These are phyloP conservation scores for Mylabris sibirica DNA, from an alignment of 2,888 invertebrate genomes.

Conservation along the genomic window DNA sequence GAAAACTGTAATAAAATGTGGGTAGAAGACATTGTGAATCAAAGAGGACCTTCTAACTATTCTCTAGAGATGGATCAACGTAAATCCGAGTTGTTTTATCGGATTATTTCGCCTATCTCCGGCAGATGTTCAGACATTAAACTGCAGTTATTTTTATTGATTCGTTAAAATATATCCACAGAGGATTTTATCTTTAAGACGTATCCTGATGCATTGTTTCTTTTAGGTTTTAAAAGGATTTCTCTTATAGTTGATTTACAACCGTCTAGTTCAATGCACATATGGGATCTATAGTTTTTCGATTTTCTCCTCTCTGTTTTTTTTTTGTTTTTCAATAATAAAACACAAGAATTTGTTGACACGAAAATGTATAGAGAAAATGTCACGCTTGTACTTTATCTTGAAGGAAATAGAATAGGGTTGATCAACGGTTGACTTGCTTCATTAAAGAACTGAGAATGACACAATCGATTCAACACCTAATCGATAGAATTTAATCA, in stretches of 20 bases:
- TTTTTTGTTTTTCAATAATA: slow-evolving; percentile 10
- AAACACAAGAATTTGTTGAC: slow-evolving; percentile 29
- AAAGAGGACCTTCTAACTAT: slow-evolving; percentile 38
- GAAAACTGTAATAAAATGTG: slow-evolving; percentile 8
- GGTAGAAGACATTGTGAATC: slow-evolving; percentile 22
- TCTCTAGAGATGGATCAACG: slow-evolving; percentile 37
- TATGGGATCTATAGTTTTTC: not conserved
- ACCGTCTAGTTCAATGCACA: slow-evolving; percentile 16
- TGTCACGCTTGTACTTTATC: not conserved
- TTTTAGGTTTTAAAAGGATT: slow-evolving; percentile 4
- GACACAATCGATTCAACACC: too few species aligned
- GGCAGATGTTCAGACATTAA: slow-evolving; percentile 49
- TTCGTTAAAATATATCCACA: slow-evolving; percentile 36
- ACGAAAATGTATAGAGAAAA: slow-evolving; percentile 20
- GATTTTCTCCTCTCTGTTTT: not conserved
- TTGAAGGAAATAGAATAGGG: not conserved
- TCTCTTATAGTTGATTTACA: slow-evolving; percentile 31
- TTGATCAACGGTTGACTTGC: not conserved
- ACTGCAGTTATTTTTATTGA: slow-evolving; percentile 49
- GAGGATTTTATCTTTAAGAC: slow-evolving; percentile 24
- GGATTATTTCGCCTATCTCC: slow-evolving; percentile 44
- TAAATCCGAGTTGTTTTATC: slow-evolving; percentile 36
- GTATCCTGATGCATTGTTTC: slow-evolving; percentile 21
- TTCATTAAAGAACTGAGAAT: not conserved
- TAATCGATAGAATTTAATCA: too few species aligned